Evolutionary conservation across 1,140 invertebrate species (phyloP), one percentile per base, ranked within the genome.

Genomic region (Acromyrmex echinatior): DNA sequence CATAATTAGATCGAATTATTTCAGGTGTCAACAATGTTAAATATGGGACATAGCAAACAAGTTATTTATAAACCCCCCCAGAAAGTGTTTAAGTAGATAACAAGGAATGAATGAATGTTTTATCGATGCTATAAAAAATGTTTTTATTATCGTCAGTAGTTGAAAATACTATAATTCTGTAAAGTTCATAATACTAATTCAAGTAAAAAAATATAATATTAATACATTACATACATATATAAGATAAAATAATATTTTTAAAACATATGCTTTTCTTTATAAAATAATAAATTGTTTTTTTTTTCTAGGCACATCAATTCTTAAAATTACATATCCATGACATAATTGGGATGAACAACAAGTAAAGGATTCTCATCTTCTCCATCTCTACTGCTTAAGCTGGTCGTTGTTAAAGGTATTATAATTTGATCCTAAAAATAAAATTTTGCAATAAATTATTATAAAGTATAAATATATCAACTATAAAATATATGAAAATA

Each of bases 341-440:
- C 97, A 94, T 99, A 99, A 96, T 99, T 99, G 1, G 99, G 99
- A 97, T 99, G 99, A 2, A 99, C 98, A 56, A 99, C 98, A 16
- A 99, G 95, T 58, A 98, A 93, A 0, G 98, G 98, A 96, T 99
- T 98, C 31, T 98, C 97, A 81, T 98, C 97, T 65, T 96, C 96
- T 1, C 6, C 74, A 25, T 95, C 93, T 28, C 95, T 96, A 9
- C 94, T 95, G 80, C 95, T 96, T 1, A 96, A 93, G 2, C 97
- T 97, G 10, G 96, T 96, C 16, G 96, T 97, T 16, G 97, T 97
- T n/a, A 99, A 94, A n/a, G 98, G 97, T 92, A 99, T 98, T 81
- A 99, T 97, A 77, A 99, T 97, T 96, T 98, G 97, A 95, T 99
- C 99, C 97, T 98, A 53, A 97, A 96, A 91, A 86, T 92, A 65